phyloP scores from a whole-genome alignment of 1,140 invertebrate genomes.

The Trichogramma pretiosum region DNA sequence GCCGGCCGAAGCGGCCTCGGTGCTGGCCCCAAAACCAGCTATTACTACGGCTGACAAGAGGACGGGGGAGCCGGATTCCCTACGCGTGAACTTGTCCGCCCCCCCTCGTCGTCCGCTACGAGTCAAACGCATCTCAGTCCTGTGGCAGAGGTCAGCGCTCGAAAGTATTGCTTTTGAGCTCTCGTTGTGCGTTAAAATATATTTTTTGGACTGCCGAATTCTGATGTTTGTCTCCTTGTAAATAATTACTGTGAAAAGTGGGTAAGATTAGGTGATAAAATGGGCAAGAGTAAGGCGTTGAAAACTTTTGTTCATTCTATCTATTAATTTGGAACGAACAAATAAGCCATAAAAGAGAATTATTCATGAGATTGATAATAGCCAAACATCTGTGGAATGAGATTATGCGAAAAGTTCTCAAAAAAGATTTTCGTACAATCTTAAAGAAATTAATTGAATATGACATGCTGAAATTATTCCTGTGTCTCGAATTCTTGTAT shows the following conservation, averaged over 20 bases:
- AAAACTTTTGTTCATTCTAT: conserved; percentile 15
- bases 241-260: no score
- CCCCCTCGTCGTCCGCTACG: conserved; percentile 31
- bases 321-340: not conserved
- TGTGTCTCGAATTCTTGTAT: not conserved
- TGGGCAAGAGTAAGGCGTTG: no score
- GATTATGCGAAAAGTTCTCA: no score
- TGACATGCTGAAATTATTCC: conserved; percentile 11
- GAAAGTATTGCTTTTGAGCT: conserved; percentile 42
- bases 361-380: no score
- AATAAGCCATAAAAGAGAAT: not conserved
- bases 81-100: conserved; percentile 35
- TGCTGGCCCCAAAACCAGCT: conserved; percentile 42
- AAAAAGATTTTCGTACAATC: no score
- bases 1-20: conserved; percentile 44
- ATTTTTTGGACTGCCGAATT: no score
- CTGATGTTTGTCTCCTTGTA: no score
- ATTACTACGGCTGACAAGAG: conserved; percentile 54
- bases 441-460: no score
- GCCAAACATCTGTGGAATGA: no score
- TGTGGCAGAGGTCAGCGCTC: conserved; percentile 40
- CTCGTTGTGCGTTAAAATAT: no score
- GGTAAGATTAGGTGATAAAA: no score
- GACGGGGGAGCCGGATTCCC: conserved; percentile 42
- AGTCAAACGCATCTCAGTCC: conserved; percentile 37